Conservation (phyloP, 2,888 invertebrate species). For the Apoda limacodes region DNA sequence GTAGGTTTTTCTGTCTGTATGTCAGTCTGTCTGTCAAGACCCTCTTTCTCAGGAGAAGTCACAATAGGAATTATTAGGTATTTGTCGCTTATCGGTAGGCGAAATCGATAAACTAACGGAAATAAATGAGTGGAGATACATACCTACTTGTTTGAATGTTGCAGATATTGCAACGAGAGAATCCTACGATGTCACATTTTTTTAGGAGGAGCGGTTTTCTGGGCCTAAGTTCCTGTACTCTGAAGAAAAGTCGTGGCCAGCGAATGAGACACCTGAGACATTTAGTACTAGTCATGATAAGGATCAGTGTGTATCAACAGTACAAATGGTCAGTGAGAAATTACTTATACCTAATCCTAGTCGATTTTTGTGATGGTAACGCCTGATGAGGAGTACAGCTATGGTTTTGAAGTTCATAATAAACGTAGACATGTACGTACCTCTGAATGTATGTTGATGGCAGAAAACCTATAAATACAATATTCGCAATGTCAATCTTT, state of each 20-base stretch:
- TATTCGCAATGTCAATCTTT: conserved; percentile 11
- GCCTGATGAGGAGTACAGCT: conserved; percentile 11
- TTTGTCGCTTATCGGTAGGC: conserved; percentile 16
- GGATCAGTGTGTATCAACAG: not conserved
- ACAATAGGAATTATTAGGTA: conserved; percentile 12
- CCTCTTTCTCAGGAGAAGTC: too few species aligned
- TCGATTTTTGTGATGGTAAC: conserved; percentile 10
- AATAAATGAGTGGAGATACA: conserved; percentile 18
- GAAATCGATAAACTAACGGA: conserved; percentile 15
- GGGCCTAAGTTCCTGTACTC: conserved; percentile 14
- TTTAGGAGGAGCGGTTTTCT: too few species aligned
- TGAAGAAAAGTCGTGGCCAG: conserved; percentile 11
- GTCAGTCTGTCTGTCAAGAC: too few species aligned
- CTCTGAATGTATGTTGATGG: conserved; percentile 9
- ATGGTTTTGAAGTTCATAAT: conserved; percentile 12
- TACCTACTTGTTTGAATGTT: conserved; percentile 18
- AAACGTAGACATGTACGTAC: conserved; percentile 5
- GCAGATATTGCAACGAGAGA: conserved; percentile 20
- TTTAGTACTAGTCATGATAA: conserved; percentile 1
- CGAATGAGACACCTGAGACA: conserved; percentile 4
- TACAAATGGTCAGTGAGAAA: too few species aligned
- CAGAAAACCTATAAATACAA: conserved; percentile 9
- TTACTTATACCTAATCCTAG: conserved; percentile 12
- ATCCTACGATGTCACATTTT: too few species aligned
- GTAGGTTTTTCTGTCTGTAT: too few species aligned